These are phyloP conservation scores for Morus bassanus DNA, from an alignment of 2,797 vertebrate genomes.

Conservation along the genomic window DNA sequence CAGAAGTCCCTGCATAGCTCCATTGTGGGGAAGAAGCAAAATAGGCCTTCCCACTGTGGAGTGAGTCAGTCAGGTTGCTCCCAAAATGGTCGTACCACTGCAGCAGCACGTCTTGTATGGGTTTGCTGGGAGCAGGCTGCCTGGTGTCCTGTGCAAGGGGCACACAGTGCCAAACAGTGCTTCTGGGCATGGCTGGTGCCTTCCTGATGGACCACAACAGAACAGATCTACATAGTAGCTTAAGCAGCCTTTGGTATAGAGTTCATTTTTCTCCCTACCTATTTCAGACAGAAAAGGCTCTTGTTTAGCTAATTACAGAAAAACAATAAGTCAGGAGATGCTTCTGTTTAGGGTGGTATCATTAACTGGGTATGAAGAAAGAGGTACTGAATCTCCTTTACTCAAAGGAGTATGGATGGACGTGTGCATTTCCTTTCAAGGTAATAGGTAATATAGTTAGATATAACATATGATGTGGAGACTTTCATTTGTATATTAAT, in stretches of 20 bases:
- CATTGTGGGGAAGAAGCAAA: background rate
- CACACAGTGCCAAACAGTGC: rapidly evolving
- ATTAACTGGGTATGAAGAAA: background rate
- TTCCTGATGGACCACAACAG: background rate
- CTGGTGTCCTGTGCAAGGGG: background rate
- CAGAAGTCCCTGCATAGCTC: background rate
- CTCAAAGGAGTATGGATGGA: background rate
- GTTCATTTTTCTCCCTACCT: background rate
- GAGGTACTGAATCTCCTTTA: background rate
- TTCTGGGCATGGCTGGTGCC: background rate
- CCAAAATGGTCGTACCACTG: too few relatives aligned
- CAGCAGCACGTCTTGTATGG: rapidly evolving
- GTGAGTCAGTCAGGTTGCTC: background rate
- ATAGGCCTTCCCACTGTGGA: background rate
- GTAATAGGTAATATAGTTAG: background rate
- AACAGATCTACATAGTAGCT: background rate
- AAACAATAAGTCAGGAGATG: background rate
- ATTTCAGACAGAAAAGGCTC: background rate
- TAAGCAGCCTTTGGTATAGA: background rate
- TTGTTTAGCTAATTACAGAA: background rate
- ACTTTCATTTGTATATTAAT: background rate
- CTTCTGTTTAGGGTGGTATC: background rate
- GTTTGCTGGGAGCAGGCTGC: background rate
- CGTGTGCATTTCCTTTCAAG: background rate
- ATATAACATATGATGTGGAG: background rate